Evolutionary conservation across 2,888 invertebrate species (phyloP), one percentile per base, ranked within the genome.

Genomic region (Amitus sp.): DNA sequence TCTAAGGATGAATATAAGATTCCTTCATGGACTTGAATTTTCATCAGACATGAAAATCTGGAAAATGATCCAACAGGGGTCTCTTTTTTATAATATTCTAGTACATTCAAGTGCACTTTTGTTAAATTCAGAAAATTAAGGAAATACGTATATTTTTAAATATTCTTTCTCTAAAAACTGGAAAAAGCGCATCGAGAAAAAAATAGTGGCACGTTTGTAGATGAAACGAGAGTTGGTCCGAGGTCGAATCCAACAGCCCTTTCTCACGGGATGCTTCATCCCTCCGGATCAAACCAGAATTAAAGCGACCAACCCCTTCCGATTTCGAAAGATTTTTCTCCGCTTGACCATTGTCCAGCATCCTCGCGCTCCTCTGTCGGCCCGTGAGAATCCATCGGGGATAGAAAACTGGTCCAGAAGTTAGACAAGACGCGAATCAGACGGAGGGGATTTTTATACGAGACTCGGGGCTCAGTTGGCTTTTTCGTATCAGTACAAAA

Each of bases 271-370:
- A 67, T 67, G 67, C 66, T 66, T 60, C 73, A 72, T 76, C 73
- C 73, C 74, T 71, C 52, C 51, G 72, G 73, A 78, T 77, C 77
- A 82, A 81, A 82, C 82, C 81, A 82, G 82, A 82, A 81, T 81
- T 73, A 70, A 73, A 69, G 67, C 59, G 37, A 62, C 57, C 70
- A 74, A 79, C 80, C 80, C 82, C 79, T 79, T 76, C 65, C 73
- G 70, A 80, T 78, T 76, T 77, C 75, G 70, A 66, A 69, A 75
- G 77, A 77, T 69, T 69, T 67, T 64, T 67, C 66, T 65, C 53
- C 51, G 64, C 56, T 59, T 82, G 82, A 81, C 82, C 82, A 80
- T 75, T 78, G 75, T 75, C 76, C 73, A 76, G 76, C 78, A 77
- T 76, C 79, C 73, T 72, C 57, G 61, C 57, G 60, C 53, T 50